These are phyloP conservation scores for Bicyclus anynana DNA, from an alignment of 1,140 invertebrate species.

Conservation along the genomic window DNA sequence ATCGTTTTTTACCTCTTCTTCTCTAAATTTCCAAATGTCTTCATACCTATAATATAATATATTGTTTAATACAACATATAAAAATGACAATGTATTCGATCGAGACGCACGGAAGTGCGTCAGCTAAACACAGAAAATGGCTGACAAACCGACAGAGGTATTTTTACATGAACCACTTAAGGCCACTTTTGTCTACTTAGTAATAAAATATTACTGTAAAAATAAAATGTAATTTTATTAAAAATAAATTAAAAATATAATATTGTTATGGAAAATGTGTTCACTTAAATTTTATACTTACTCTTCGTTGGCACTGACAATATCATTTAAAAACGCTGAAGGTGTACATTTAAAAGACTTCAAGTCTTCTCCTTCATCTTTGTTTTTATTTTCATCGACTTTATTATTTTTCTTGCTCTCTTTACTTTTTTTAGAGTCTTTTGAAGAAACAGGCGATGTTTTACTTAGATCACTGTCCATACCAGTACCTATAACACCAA, in stretches of 20 bases:
- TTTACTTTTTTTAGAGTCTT: slow-evolving; percentile 86
- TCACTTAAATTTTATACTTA: slow-evolving; percentile 36
- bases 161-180: no score
- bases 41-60: slow-evolving; percentile 82
- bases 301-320: slow-evolving; percentile 80
- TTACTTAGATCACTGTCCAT: slow-evolving; percentile 87
- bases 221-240: slow-evolving; percentile 11
- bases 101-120: no score
- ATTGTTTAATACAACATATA: no score
- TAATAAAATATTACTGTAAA: slow-evolving; percentile 6
- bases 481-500: slow-evolving; percentile 63
- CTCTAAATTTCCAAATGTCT: slow-evolving; percentile 89
- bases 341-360: slow-evolving; percentile 76
- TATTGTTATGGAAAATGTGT: no score
- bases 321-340: slow-evolving; percentile 78
- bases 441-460: slow-evolving; percentile 85
- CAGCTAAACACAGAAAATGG: no score
- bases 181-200: no score
- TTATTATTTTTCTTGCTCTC: slow-evolving; percentile 72
- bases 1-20: slow-evolving; percentile 81
- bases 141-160: no score
- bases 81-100: no score
- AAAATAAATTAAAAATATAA: slow-evolving; percentile 35
- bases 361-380: slow-evolving; percentile 79
- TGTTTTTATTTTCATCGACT: slow-evolving; percentile 75